These are phyloP conservation scores for Pseudoips prasinana DNA, from an alignment of 2,888 invertebrate genomes.

Conservation along the genomic window DNA sequence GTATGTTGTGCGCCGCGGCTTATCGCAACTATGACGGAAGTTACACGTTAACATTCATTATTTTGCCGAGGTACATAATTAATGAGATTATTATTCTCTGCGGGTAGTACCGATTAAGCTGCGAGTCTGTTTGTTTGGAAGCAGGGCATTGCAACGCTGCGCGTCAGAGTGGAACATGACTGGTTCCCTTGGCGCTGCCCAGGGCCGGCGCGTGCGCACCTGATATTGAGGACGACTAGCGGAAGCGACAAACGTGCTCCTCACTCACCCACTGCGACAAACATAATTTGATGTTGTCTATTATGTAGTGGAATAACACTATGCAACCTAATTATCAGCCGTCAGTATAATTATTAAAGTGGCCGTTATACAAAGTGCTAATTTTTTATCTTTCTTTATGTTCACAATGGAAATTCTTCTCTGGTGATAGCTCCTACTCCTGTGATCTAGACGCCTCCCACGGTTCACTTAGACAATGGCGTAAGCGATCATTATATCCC, in stretches of 20 bases:
- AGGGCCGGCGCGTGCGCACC: slow-evolving; percentile 62
- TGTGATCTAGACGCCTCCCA: slow-evolving; percentile 24
- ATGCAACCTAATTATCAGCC: slow-evolving; percentile 16
- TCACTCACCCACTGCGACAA: slow-evolving; percentile 40
- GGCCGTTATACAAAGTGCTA: slow-evolving; percentile 1
- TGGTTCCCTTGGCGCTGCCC: slow-evolving; percentile 61
- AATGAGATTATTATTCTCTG: slow-evolving; percentile 24
- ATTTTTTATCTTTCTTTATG: no score
- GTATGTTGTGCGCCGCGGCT: no score
- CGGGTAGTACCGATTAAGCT: slow-evolving; percentile 14
- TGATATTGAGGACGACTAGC: slow-evolving; percentile 64
- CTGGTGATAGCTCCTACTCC: no score
- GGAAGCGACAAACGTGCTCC: slow-evolving; percentile 48
- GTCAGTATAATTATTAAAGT: neutral
- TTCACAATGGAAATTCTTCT: no score
- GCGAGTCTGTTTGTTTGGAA: slow-evolving; percentile 36
- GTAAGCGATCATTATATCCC: neutral
- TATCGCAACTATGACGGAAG: no score
- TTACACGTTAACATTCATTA: no score
- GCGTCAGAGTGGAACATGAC: slow-evolving; percentile 70
- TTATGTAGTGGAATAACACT: slow-evolving; percentile 23
- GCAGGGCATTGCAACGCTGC: slow-evolving; percentile 55
- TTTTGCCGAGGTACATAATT: no score
- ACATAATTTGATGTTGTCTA: slow-evolving; percentile 33
- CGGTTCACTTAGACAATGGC: slow-evolving; percentile 20